phyloP scores from a whole-genome alignment of 2,888 invertebrate genomes.

The Sialis lutaria region DNA sequence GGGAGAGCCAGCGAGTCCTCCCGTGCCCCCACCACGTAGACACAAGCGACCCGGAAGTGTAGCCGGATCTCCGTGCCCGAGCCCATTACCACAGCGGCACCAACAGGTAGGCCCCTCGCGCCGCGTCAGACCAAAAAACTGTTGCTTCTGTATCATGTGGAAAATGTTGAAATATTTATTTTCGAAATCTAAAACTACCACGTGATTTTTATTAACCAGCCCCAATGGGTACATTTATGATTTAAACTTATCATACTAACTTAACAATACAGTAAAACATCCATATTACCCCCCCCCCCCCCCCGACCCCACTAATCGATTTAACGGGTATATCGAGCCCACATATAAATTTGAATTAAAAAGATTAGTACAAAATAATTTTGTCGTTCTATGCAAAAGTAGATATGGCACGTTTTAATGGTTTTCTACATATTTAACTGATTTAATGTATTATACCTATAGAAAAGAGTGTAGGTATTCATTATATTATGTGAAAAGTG shows the following conservation, averaged over 20 bases:
- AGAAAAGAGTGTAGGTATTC: too few relatives aligned
- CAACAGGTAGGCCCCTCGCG: conserved; percentile 25
- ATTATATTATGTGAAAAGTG: too few relatives aligned
- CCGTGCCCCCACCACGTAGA: conserved; percentile 46
- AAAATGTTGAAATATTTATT: background rate
- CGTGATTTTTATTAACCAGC: background rate
- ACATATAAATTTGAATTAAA: too few relatives aligned
- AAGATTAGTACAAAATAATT: too few relatives aligned
- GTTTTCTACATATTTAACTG: too few relatives aligned
- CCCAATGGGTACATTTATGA: background rate
- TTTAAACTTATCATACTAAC: background rate
- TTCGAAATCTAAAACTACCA: background rate
- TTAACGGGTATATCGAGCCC: background rate
- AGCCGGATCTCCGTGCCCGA: conserved; percentile 27
- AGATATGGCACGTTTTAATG: background rate
- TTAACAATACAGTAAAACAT: too few relatives aligned
- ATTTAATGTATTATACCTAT: too few relatives aligned
- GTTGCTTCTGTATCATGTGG: conserved; percentile 2
- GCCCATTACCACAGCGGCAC: conserved; percentile 26
- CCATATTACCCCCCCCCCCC: background rate
- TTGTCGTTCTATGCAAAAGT: background rate
- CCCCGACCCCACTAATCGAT: background rate
- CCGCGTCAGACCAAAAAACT: conserved; percentile 1
- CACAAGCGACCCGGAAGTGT: conserved; percentile 35
- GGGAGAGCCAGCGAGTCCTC: conserved; percentile 32